phyloP scores from a whole-genome alignment of 1,140 invertebrate genomes.

The Dermatophagoides farinae region DNA sequence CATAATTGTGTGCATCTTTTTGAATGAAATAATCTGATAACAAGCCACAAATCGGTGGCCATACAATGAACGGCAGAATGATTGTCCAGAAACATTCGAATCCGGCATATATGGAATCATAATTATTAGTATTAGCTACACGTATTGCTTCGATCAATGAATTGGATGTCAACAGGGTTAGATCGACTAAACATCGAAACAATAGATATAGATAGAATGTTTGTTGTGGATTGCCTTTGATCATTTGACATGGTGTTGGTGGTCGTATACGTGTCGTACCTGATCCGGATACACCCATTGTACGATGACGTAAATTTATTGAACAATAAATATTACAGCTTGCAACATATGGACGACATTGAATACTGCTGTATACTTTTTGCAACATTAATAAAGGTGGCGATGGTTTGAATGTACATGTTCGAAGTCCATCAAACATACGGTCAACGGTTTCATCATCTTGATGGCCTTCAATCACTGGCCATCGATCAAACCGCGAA shows the following conservation, averaged over 20 bases:
- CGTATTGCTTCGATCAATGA: constrained; percentile 18
- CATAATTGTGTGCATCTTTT: constrained; percentile 15
- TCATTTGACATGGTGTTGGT: constrained; percentile 17
- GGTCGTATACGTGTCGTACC: neutral
- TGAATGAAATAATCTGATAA: constrained; percentile 17
- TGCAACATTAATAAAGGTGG: constrained; percentile 16
- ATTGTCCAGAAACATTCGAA: constrained; percentile 1
- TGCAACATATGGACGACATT: constrained; percentile 16
- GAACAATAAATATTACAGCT: constrained; percentile 18
- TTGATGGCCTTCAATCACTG: constrained; percentile 5
- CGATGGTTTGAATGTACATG: constrained; percentile 16
- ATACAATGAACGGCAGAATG: constrained; percentile 13
- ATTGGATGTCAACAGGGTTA: constrained; percentile 16
- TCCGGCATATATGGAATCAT: constrained; percentile 18
- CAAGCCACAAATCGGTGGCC: constrained; percentile 17
- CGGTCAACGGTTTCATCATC: neutral
- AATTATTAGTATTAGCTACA: constrained; percentile 18
- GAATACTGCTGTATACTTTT: constrained; percentile 15
- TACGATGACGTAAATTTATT: constrained; percentile 11
- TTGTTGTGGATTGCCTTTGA: constrained; percentile 15
- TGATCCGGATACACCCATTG: neutral
- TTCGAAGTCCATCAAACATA: neutral
- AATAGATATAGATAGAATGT: constrained; percentile 19
- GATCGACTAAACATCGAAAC: constrained; percentile 17
- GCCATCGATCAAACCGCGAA: constrained; percentile 18